These are phyloP conservation scores for Clupea harengus DNA, from an alignment of 2,113 vertebrate species.

Conservation along the genomic window DNA sequence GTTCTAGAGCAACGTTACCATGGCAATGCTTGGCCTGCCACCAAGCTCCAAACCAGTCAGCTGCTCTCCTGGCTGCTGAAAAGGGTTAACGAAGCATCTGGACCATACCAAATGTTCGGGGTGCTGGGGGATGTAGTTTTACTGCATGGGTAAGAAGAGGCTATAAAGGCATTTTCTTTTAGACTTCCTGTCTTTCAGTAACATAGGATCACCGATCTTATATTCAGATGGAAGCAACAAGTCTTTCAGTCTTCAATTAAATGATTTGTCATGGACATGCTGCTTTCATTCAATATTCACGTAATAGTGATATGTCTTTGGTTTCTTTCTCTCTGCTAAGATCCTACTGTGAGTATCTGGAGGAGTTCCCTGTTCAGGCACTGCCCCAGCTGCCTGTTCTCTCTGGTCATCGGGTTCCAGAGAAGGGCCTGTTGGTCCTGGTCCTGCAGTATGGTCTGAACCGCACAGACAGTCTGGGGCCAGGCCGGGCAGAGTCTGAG, in stretches of 20 bases:
- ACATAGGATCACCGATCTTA: neutral
- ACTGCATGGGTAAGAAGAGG: slow-evolving; percentile 79
- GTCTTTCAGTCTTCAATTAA: too few relatives aligned
- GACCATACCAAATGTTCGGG: slow-evolving; percentile 94
- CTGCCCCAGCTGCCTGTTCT: slow-evolving; percentile 79
- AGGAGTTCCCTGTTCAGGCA: slow-evolving; percentile 86
- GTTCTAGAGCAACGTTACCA: slow-evolving; percentile 88
- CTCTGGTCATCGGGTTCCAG: slow-evolving; percentile 73
- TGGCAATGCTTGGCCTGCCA: slow-evolving; percentile 77
- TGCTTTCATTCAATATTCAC: neutral
- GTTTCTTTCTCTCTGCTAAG: slow-evolving; percentile 42
- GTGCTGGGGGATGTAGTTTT: slow-evolving; percentile 90
- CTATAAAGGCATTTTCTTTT: neutral
- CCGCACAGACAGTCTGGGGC: slow-evolving; percentile 74
- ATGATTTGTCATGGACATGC: neutral
- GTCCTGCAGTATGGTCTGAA: slow-evolving; percentile 91
- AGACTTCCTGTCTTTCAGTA: neutral
- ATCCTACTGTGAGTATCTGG: slow-evolving; percentile 81
- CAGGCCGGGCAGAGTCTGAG: slow-evolving; percentile 82
- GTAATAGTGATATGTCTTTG: neutral
- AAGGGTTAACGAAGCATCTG: slow-evolving; percentile 89
- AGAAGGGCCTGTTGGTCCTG: slow-evolving; percentile 81
- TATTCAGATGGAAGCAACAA: neutral
- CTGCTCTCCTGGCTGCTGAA: slow-evolving; percentile 82
- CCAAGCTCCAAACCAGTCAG: slow-evolving; percentile 74